These are phyloP conservation scores for Aphis gossypii DNA, from an alignment of 1,140 invertebrate species.

Conservation along the genomic window DNA sequence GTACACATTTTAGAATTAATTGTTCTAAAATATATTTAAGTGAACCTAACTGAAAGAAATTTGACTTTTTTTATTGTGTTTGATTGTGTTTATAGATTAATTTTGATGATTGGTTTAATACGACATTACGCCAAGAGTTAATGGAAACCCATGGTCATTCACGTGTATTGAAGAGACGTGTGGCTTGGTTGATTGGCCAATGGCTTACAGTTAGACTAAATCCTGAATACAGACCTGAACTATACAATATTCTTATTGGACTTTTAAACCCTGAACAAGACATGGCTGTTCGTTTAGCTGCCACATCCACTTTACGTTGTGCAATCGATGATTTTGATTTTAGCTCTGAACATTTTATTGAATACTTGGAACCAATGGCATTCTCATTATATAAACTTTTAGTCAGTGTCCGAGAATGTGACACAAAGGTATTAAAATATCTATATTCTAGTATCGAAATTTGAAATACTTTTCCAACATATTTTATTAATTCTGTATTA, in stretches of 20 bases:
- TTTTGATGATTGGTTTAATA: slow-evolving; percentile 93
- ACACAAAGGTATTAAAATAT: slow-evolving; percentile 78
- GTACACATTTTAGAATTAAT: background rate
- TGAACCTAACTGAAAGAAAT: background rate
- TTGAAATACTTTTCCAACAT: background rate
- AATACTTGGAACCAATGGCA: slow-evolving; percentile 81
- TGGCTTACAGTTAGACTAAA: slow-evolving; percentile 90
- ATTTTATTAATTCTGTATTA: background rate
- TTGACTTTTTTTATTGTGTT: background rate
- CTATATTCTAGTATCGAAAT: background rate
- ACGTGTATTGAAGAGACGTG: slow-evolving; percentile 84
- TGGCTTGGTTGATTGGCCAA: slow-evolving; percentile 85
- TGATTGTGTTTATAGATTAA: slow-evolving; percentile 70
- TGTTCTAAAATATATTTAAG: background rate
- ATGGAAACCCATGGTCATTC: slow-evolving; percentile 84
- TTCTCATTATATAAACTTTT: slow-evolving; percentile 82
- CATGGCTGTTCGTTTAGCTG: slow-evolving; percentile 69
- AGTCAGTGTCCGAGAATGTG: slow-evolving; percentile 88
- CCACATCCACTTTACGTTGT: slow-evolving; percentile 77
- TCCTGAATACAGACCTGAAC: slow-evolving; percentile 75
- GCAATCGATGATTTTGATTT: slow-evolving; percentile 94
- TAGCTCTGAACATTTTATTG: slow-evolving; percentile 81
- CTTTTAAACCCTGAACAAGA: slow-evolving; percentile 68
- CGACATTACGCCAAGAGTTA: slow-evolving; percentile 81
- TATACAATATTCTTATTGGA: slow-evolving; percentile 81